Base-by-base conservation (phyloP, 2,113 vertebrate genomes). In the Gadus macrocephalus region DNA sequence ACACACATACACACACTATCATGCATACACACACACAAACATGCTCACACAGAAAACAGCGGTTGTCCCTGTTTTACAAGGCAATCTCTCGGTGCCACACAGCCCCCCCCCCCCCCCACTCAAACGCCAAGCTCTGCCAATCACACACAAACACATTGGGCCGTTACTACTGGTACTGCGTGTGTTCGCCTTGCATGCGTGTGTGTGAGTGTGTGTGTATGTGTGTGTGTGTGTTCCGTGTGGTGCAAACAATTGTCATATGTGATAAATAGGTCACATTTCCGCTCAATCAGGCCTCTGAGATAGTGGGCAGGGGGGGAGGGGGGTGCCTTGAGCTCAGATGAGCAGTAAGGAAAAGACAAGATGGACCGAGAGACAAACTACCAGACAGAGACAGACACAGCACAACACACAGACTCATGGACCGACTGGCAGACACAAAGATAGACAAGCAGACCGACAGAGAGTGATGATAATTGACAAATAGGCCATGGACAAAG, bases 181-280 rank as follows among this genome's bases (percentile, higher is more conserved):
- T 72, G 62, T 65, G 53, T 76, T 66, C 73, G 62, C 35, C 62
- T 78, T 64, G 67, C 63, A 70, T 69, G 67, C 49, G 22, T 71
- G 59, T 76, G 69, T 72, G 62, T 70, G 60, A 74, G 69, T 53
- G 69, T 78, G 62, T 70, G 67, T 69, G 72, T 72, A 63, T 58
- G 31, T 61, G 69, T 72, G 80, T 67, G 61, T 55, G 70, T n/a
- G 63, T 64, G 63, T 66, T 56, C 62, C 42, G 42, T 71, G 59
- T 77, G 66, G 81, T 74, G 77, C 83, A 75, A 81, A 83, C 68
- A 80, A 78, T 63, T 81, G 85, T 82, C 80, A 82, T 73, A 17
- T 31, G 68, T 86, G 82, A 87, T 86, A 81, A 90, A 85, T 87
- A 83, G 86, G 83, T 88, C 75, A 79, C 72, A 75, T 55, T 84